Percentiles rank a stretch among this genome's conserved stretches.
phyloP scores from a whole-genome alignment of 30 jellyfish, hydroid and myxozoan species.

The Hydractinia echinata region DNA sequence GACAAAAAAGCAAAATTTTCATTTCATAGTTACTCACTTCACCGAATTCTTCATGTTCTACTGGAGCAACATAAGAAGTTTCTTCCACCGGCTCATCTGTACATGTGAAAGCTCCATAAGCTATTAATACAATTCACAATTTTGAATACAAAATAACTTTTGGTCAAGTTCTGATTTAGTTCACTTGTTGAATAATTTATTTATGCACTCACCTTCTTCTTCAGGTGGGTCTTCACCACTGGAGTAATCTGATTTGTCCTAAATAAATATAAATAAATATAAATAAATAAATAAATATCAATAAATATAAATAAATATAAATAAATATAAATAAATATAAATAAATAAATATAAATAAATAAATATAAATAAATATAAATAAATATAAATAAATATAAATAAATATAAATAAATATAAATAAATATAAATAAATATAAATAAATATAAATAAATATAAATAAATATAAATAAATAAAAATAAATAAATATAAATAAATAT shows the following conservation, averaged over 20 bases:
- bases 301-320: not conserved
- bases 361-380: too few relatives aligned
- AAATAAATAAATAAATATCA: not conserved
- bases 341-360: not conserved
- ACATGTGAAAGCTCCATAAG: constrained; percentile 53
- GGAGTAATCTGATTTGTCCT: constrained; percentile 91
- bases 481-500: too few relatives aligned
- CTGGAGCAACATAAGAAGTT: constrained; percentile 39
- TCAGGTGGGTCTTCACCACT: constrained; percentile 58
- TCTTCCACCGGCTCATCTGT: constrained; percentile 65
- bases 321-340: not conserved
- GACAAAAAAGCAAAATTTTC: not conserved
- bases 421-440: not conserved
- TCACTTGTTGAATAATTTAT: not conserved
- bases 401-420: not conserved
- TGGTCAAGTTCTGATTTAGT: too few relatives aligned
- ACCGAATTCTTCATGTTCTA: constrained; percentile 65
- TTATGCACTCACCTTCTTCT: constrained; percentile 29
- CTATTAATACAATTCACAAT: constrained; percentile 14
- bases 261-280: not conserved
- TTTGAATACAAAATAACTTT: too few relatives aligned
- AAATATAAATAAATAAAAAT: not conserved
- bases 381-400: not conserved
- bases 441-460: too few relatives aligned
- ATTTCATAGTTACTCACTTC: constrained; percentile 44